Base-by-base conservation (phyloP, 2,797 vertebrate genomes). In the Acipenser oxyrinchus region DNA sequence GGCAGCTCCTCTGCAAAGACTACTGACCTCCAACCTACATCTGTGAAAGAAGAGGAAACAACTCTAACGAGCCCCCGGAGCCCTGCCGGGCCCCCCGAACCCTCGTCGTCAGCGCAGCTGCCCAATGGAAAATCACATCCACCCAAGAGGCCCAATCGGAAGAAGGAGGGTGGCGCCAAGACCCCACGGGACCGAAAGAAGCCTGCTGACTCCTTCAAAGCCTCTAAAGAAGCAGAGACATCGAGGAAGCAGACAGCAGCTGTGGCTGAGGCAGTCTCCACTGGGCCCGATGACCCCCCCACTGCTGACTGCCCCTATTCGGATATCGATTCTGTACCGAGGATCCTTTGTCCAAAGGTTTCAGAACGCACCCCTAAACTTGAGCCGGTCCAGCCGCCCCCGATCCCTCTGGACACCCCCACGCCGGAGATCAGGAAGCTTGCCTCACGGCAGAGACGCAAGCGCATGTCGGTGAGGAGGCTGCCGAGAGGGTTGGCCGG, bases 381-480 rank as follows among this genome's bases (percentile, higher is more conserved):
- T 4, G 66, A 67, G 68, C 73, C 59, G 0, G 53, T 76, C 62
- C 80, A 72, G 49, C 68, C 77, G 0, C 68, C 72, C 52, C 65
- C 76, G n/a, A 48, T 37, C 37, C 37, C 37, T 4, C 37, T 37
- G 37, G 37, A 37, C 37, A 37, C 72, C 10, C 71, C 73, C 67
- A 75, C 72, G 66, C 86, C 79, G 74, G 85, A 89, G 63, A 71
- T 76, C 13, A 87, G 83, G 76, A 89, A 84, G 69, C 86, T 75
- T 65, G 76, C 82, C 0, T 84, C 87, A 68, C 71, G 77, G 62
- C 86, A 89, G 59, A 86, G 72, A 11, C 2, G 15, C 6, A 10
- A 48, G 13, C 88, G 89, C 60, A 82, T 88, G 63, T 90, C 89
- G 89, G 90, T 90, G 68, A 89, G 84, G 69, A 90, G 88, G 78